phyloP scores from a whole-genome alignment of 2,888 invertebrate genomes.

The Leuctra nigra region DNA sequence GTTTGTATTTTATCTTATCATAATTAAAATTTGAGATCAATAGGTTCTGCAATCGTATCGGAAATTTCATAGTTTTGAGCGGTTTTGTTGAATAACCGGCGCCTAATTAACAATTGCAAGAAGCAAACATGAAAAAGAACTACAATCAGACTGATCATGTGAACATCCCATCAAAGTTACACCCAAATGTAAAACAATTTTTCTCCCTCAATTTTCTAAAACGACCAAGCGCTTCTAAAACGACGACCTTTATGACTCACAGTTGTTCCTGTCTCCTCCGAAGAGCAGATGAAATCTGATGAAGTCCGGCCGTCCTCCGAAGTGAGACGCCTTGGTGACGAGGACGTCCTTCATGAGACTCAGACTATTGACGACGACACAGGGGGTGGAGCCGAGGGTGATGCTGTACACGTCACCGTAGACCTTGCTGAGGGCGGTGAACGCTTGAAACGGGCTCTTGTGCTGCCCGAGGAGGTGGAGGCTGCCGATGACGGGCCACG shows the following conservation, averaged over 20 bases:
- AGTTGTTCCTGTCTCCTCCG: conserved; percentile 78
- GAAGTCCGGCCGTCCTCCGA: conserved; percentile 78
- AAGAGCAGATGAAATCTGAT: conserved; percentile 73
- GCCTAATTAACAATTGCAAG: too few relatives aligned
- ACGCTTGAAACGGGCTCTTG: conserved; percentile 62
- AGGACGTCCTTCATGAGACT: conserved; percentile 66
- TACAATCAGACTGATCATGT: too few relatives aligned
- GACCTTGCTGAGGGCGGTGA: conserved; percentile 57
- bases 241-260: conserved; percentile 52
- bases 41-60: too few relatives aligned
- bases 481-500: conserved; percentile 64
- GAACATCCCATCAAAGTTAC: too few relatives aligned
- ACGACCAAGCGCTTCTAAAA: too few relatives aligned
- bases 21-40: too few relatives aligned
- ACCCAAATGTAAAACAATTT: too few relatives aligned
- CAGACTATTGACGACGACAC: conserved; percentile 68
- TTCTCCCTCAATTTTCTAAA: too few relatives aligned
- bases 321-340: conserved; percentile 71
- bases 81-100: too few relatives aligned
- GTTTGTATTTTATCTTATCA: too few relatives aligned
- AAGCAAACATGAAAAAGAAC: too few relatives aligned
- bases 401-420: conserved; percentile 70
- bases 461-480: conserved; percentile 57
- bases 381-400: conserved; percentile 58
- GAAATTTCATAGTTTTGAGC: too few relatives aligned